Percentiles rank a stretch among this genome's conserved stretches.
These are phyloP conservation scores for Neolamprologus longior DNA, from an alignment of 2,113 vertebrate species.

Conservation along the genomic window DNA sequence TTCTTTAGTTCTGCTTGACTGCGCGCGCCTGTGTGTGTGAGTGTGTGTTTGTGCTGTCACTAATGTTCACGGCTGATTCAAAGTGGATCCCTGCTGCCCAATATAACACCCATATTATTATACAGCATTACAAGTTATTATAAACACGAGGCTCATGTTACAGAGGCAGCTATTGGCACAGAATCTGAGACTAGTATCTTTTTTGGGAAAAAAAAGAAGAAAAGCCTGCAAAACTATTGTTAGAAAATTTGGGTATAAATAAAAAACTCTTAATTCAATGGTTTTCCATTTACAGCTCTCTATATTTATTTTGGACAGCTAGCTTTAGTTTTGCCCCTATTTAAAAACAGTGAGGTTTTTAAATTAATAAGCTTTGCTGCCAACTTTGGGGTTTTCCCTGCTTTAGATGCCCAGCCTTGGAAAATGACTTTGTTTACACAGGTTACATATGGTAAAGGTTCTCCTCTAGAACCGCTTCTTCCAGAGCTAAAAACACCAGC, in stretches of 20 bases:
- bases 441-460: constrained; percentile 6
- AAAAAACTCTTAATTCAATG: background rate
- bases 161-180: background rate
- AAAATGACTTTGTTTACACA: background rate
- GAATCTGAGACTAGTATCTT: background rate
- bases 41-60: background rate
- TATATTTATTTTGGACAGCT: background rate
- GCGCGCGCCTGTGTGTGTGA: background rate
- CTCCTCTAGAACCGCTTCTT: background rate
- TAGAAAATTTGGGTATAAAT: background rate
- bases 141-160: background rate
- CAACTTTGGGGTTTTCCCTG: background rate
- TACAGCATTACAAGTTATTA: background rate
- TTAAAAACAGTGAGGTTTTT: background rate
- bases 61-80: background rate
- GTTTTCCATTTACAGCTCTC: background rate
- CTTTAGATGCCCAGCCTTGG: constrained; percentile 14
- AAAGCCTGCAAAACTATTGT: background rate
- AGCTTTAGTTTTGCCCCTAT: background rate
- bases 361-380: background rate
- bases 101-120: constrained; percentile 9
- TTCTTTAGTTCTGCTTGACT: background rate
- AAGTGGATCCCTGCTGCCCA: background rate
- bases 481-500: background rate
- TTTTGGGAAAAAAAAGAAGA: background rate